Evolutionary conservation across 2,888 invertebrate genomes (phyloP), one percentile per base, ranked within the genome.

Genomic region (Monoplex corrugatus): DNA sequence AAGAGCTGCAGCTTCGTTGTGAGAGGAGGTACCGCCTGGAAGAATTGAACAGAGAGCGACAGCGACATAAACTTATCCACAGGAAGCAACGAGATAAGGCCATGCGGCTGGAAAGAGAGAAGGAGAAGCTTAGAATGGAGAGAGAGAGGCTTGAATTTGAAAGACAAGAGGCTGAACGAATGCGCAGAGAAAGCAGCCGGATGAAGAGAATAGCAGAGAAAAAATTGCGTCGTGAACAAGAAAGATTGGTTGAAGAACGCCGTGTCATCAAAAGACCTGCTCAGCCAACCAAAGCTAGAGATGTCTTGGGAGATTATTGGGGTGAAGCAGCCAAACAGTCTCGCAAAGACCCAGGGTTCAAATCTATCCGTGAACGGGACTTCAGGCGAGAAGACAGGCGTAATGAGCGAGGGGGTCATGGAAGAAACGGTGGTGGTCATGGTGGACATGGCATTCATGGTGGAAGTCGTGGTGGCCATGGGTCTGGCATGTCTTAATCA

Each of bases 51-150:
- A 97, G 98, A 93, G 98, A 98, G 94, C 97, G 98, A 68, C 97
- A 98, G 87, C 97, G 98, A 57, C 97, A 98, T 91, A 92, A 94
- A 44, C 94, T 95, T 50, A 92, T 95, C 8, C 98, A 98, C 95
- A 97, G 98, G 3, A 97, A 98, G 19, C 98, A 98, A 95, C 97
- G 98, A 6, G 98, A 98, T 95, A 98, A 99, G 96, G 98, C 98
- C 68, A 97, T 97, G 82, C 97, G 98, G 87, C 97, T 98, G 87
- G 98, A 97, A 90, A 97, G 96, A 93, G 96, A 95, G 90, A 94
- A 94, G 89, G 95, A 94, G 91, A 93, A 93, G 87, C 92, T 95
- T 72, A 94, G 95, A 89, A 91, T 96, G 87, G 95, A 96, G 89
- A 90, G 95, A 44, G 96, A 96, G 89, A 92, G 92, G 87, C 89